Base-by-base conservation (phyloP, 2,888 invertebrate species). In the Euclidia mi region DNA sequence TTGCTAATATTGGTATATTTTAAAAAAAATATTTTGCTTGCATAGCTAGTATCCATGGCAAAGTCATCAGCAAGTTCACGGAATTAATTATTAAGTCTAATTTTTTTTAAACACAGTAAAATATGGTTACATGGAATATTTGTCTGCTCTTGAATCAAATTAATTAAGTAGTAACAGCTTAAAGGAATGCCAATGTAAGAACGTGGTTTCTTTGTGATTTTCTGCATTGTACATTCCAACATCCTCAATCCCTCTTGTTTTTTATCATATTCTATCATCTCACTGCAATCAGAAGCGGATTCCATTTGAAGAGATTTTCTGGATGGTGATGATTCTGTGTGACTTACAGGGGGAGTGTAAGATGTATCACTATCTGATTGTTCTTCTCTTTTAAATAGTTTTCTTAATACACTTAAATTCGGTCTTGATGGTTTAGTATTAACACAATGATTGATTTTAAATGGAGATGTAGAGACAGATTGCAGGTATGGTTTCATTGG, bases 41-140 rank as follows among this genome's bases (percentile, higher is more conserved):
- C 41, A 67, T 65, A 56, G 11, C 52, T 29, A 31, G 41, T 4
- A 14, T 47, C 44, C 2, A 70, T 46, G 9, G 38, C 53, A 65
- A 74, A 78, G 45, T 73, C 52, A 72, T 76, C 69, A 15, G 56
- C 68, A 14, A 73, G 58, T 45, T 74, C 64, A 32, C 32, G 32
- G 48, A 75, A 76, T 51, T 52, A 12, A 1, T 43, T 67, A 42
- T 72, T 63, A 32, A 74, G 40, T 57, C 60, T 67, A 37, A 58
- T 65, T 71, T 71, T 71, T 58, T 63, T 68, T 31, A 69, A 20
- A 4, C 20, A 20, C 20, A 20, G 2, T 3, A 20, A 4, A 3
- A 20, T 4, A 20, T 20, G 20, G 4, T 3, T 20, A 20, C 4
- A 56, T 31, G 40, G 18, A 18, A 48, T 58, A 14, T 31, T 35